These are phyloP conservation scores for Brachionus sp. DNA, from an alignment of 1,140 invertebrate species.

Conservation along the genomic window DNA sequence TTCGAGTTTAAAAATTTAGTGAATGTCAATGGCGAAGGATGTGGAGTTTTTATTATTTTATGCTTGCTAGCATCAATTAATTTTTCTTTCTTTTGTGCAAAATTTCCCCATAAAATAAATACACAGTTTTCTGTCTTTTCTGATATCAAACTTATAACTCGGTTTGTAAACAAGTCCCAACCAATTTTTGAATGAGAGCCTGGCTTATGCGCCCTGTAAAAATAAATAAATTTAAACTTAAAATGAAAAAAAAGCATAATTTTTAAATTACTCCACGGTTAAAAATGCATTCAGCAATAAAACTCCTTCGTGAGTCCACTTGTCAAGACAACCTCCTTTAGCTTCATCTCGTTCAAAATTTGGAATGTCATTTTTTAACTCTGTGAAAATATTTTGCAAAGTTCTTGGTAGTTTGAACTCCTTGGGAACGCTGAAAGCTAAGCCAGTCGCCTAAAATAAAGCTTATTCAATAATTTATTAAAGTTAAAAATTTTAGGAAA, in stretches of 20 bases:
- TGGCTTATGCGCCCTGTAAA: conserved; percentile 32
- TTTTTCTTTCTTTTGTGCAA: conserved; percentile 35
- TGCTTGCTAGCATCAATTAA: conserved; percentile 27
- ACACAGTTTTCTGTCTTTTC: background rate
- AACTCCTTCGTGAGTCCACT: conserved; percentile 41
- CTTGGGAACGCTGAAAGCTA: conserved; percentile 38
- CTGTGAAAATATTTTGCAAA: conserved; percentile 43
- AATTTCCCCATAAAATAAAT: conserved; percentile 44
- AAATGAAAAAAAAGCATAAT: background rate
- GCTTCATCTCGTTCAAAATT: conserved; percentile 20
- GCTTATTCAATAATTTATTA: background rate
- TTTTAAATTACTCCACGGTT: conserved; percentile 20
- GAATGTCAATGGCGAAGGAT: conserved; percentile 43
- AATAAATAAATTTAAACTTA: background rate
- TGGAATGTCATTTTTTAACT: conserved; percentile 33
- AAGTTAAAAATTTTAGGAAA: background rate
- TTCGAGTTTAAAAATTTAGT: conserved; percentile 4
- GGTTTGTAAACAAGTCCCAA: conserved; percentile 20
- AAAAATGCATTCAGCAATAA: conserved; percentile 45
- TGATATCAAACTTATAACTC: background rate
- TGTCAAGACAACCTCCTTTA: background rate
- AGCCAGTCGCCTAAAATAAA: conserved; percentile 27
- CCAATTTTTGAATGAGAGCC: conserved; percentile 35
- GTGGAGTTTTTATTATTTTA: conserved; percentile 1
- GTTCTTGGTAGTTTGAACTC: background rate